Base-by-base conservation (phyloP, 2,797 vertebrate species). In the Chromis chromis region DNA sequence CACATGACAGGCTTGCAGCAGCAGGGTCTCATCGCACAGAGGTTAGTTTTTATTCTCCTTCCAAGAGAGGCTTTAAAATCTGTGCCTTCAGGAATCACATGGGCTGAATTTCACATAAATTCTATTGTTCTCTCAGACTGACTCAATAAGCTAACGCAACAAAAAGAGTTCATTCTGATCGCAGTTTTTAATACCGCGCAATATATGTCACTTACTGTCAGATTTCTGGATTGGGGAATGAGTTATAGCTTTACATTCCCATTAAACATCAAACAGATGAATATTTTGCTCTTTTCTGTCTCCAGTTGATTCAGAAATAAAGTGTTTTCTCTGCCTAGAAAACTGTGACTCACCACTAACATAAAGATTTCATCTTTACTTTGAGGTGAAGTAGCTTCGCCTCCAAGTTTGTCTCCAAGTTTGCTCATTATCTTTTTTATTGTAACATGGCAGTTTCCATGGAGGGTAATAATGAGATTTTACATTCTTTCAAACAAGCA, bases 1-100 rank as follows among this genome's bases (percentile, higher is more conserved):
- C 75, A 58, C 84, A 81, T 89, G 88, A 91, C 81, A 71, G 74
- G 70, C 79, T 36, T 79, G 57, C 78, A 76, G 79, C 79, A 76
- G 67, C 65, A 19, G 68, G 59, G 76, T 84, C 72, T 70, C 67
- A 52, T 86, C 17, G 6, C 80, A 44, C 57, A 56, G 40, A 56
- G 49, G 48, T 82, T 85, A 78, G 44, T 31, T 88, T 89, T 74
- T 79, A 65, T 85, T 86, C 83, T 75, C 64, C 70, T 70, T 88
- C 78, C 64, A 83, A 79, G 36, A 86, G 50, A 59, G 40, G 4
- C 64, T 74, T 87, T 81, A 70, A 89, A 89, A 60, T 75, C 58
- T 59, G 9, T 76, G 66, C 88, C 64, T 78, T 12, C 19, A 73
- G 74, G 21, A 48, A 8, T 64, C 40, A 56, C 44, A 67, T 6